Percentiles rank a stretch among this genome's conserved stretches.
These are phyloP conservation scores for Mythimna ferrago DNA, from an alignment of 2,888 invertebrate genomes.

Conservation along the genomic window DNA sequence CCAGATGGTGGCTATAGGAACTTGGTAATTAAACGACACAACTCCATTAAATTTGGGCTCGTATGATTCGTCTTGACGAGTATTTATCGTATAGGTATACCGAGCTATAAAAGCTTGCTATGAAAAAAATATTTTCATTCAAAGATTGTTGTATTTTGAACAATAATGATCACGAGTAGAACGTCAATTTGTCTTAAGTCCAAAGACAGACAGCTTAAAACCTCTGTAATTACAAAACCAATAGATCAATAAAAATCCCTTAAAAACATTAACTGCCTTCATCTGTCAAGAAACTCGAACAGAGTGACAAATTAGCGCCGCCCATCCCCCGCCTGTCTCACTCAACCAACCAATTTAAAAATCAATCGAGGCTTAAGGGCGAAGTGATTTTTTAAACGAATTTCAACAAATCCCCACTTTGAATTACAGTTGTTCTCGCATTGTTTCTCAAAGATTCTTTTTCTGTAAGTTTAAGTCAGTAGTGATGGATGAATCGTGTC, in stretches of 20 bases:
- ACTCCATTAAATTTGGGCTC: no score
- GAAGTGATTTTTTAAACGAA: conserved; percentile 49
- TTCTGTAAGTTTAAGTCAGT: conserved; percentile 3
- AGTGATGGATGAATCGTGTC: conserved; percentile 16
- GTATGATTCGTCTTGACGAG: no score
- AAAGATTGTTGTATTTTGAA: no score
- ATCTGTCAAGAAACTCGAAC: conserved; percentile 38
- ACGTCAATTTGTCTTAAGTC: no score
- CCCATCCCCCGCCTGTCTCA: conserved; percentile 37
- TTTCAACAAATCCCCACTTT: conserved; percentile 40
- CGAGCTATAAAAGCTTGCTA: no score
- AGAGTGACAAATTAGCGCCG: conserved; percentile 60
- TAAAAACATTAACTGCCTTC: conserved; percentile 24
- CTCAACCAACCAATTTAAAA: conserved; percentile 62
- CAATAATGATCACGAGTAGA: no score
- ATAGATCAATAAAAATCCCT: conserved; percentile 12
- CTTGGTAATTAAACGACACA: no score
- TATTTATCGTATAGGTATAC: no score
- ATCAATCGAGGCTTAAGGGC: conserved; percentile 54
- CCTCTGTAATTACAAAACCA: conserved; percentile 19
- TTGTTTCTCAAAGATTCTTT: conserved; percentile 13
- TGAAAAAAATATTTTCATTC: no score
- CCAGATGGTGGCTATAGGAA: no score
- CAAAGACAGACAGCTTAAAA: not conserved
- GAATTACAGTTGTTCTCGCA: conserved; percentile 23